Percentiles rank a stretch among this genome's conserved stretches.
Conservation (phyloP, 2,113 vertebrate species). For the Anhinga anhinga region DNA sequence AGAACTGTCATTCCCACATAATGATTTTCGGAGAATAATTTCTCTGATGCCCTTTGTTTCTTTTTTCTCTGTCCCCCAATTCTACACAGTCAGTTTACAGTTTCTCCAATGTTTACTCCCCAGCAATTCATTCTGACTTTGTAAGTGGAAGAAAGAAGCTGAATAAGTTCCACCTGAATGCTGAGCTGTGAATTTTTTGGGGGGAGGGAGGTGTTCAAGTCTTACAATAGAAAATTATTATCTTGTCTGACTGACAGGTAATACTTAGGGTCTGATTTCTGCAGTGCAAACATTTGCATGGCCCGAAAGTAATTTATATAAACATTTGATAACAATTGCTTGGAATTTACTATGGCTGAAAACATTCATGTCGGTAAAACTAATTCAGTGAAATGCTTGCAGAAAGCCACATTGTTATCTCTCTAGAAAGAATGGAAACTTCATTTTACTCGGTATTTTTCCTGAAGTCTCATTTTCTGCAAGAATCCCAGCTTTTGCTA, state of each 20-base stretch:
- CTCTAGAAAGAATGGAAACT: neutral
- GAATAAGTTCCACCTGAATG: neutral
- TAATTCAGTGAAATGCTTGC: neutral
- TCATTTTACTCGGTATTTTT: neutral
- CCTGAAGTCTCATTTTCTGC: neutral
- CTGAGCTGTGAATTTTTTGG: neutral
- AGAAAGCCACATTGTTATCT: neutral
- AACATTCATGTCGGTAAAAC: neutral
- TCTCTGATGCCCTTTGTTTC: conserved; percentile 7
- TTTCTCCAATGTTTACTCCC: neutral
- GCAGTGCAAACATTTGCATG: neutral
- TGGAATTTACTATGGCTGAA: neutral
- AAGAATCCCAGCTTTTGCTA: neutral
- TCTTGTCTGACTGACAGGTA: neutral
- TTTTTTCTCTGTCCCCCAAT: neutral
- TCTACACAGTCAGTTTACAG: neutral
- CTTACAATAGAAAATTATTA: neutral
- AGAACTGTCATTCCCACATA: neutral
- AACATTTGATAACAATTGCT: neutral
- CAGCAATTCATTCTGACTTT: neutral
- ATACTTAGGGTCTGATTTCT: neutral
- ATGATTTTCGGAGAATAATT: neutral
- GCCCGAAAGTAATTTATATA: neutral
- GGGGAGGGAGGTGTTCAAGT: neutral
- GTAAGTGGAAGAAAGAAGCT: neutral